phyloP scores from a whole-genome alignment of 64 coral and sea anemone species.

The Actinia tenebrosa region DNA sequence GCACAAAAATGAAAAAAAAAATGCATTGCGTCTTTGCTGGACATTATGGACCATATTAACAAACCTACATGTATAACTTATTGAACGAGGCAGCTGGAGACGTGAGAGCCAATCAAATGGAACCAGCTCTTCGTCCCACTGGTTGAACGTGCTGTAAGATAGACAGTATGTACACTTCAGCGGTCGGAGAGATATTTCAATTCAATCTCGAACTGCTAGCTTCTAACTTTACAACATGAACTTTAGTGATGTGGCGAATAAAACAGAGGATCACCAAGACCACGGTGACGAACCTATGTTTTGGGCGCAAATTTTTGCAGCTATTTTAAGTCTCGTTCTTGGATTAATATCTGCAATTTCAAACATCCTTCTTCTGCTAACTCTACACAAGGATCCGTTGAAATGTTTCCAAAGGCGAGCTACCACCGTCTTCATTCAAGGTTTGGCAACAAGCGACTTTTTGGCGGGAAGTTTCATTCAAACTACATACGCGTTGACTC shows the following conservation, averaged over 20 bases:
- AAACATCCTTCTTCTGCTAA: slow-evolving; percentile 58
- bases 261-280: not conserved
- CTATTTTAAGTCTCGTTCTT: slow-evolving; percentile 46
- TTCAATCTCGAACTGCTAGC: not conserved
- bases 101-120: no score
- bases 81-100: no score
- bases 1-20: no score
- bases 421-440: slow-evolving; percentile 41
- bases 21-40: no score
- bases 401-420: slow-evolving; percentile 55
- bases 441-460: slow-evolving; percentile 65
- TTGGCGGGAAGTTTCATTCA: slow-evolving; percentile 49
- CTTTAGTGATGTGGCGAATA: not conserved
- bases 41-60: no score
- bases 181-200: no score
- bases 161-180: no score
- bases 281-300: not conserved
- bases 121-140: no score
- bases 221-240: not conserved
- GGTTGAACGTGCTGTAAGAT: no score
- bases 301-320: not conserved
- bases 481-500: slow-evolving; percentile 26
- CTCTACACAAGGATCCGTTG: slow-evolving; percentile 53
- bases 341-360: slow-evolving; percentile 19
- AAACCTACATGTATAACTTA: no score